These are phyloP conservation scores for Perca fluviatilis DNA, from an alignment of 2,113 vertebrate genomes.

Conservation along the genomic window DNA sequence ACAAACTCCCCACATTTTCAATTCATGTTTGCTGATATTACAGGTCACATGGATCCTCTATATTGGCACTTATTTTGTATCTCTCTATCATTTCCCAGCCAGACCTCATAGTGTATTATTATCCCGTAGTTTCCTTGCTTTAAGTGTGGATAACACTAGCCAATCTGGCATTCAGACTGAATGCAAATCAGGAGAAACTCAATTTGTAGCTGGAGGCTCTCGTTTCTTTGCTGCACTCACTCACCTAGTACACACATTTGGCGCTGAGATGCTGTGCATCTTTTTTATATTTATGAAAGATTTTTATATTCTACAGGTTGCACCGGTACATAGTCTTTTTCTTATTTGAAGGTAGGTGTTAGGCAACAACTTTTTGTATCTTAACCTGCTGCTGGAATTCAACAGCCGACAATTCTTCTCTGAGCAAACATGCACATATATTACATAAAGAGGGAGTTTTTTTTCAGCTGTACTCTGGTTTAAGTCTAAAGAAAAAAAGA, in stretches of 20 bases:
- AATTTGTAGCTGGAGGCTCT: slow-evolving; percentile 56
- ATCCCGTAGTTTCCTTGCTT: background rate
- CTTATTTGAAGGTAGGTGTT: slow-evolving; percentile 7
- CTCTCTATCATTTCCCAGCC: slow-evolving; percentile 6
- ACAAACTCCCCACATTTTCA: background rate
- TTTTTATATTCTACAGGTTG: slow-evolving; percentile 30
- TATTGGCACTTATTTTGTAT: background rate
- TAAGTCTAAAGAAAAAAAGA: background rate
- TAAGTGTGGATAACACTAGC: background rate
- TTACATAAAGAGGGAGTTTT: background rate
- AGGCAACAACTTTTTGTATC: slow-evolving; percentile 1
- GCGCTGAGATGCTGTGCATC: slow-evolving; percentile 20
- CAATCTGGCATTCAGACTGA: slow-evolving; percentile 44
- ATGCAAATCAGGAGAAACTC: slow-evolving; percentile 64
- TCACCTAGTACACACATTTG: slow-evolving; percentile 28
- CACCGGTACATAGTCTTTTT: background rate
- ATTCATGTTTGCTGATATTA: background rate
- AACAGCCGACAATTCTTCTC: background rate
- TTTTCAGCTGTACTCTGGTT: background rate
- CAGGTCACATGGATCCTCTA: background rate
- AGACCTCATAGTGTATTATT: background rate
- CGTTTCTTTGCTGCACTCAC: slow-evolving; percentile 29
- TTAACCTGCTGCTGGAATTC: slow-evolving; percentile 16
- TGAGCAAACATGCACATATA: background rate
- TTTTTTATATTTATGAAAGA: slow-evolving; percentile 32